Base-by-base conservation (phyloP, 2,888 invertebrate species). In the Heliconius aoede region DNA sequence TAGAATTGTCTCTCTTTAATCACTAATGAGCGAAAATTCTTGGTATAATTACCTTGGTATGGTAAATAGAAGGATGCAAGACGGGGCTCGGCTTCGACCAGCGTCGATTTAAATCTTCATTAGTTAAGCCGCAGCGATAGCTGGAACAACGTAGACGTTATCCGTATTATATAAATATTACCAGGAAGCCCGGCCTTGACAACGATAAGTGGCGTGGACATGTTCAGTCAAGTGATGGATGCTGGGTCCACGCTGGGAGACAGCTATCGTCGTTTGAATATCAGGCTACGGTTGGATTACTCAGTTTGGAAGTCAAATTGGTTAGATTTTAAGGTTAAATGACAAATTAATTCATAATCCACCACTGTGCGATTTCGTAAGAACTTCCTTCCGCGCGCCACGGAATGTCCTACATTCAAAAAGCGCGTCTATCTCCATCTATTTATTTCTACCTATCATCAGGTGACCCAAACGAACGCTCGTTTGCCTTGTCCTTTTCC, bases 41-140 rank as follows among this genome's bases (percentile, higher is more conserved):
- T 76, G 74, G 65, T 79, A 77, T 79, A 79, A 82, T 89, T 87
- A 95, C 96, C 95, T 98, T 98, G 77, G 97, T 95, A 91, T 97
- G 96, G 93, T 96, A 98, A 90, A 98, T 97, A 86, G 97, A 96
- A 78, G 98, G 98, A 94, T 98, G 97, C 81, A 96, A 91, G 84
- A 94, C 92, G 81, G 96, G 95, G 90, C 96, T 96, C 61, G 98
- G 98, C 85, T 95, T 95, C 86, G 96, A 96, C 98, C 98, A 98
- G 76, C 97, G 95, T 83, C 98, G 95, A 93, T 98, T 98, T 88
- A 98, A 93, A 93, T 98, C 98, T 92, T 97, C 97, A 88, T 97
- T 97, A 85, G 97, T 97, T 88, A 98, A 91, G 72, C 97, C 97
- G 94, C 97, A 97, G 82, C 98, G 96, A 90, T 97, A 96, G 91